Evolutionary conservation across 2,888 invertebrate species (phyloP).

Genomic region (Caenorhabditis angaria): DNA sequence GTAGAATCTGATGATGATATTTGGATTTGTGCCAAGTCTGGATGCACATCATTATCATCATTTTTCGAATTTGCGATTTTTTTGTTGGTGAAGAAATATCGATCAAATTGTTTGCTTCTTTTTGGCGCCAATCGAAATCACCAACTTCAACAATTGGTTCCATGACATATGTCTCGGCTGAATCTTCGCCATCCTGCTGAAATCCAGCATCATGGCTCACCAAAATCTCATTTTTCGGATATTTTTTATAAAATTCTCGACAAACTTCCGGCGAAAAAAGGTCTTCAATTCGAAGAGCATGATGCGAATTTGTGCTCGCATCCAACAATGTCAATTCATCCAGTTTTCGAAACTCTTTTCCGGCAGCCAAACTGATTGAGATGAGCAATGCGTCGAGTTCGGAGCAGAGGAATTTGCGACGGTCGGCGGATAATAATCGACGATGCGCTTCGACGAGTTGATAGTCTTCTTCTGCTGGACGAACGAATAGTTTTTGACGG

Average conservation of each 20-base stretch:
- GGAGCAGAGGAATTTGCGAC: neutral
- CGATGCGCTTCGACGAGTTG: constrained; percentile 2
- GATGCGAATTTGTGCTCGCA: neutral
- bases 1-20: neutral
- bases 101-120: neutral
- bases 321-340: neutral
- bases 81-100: neutral
- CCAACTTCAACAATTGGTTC: neutral
- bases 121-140: neutral
- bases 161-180: neutral
- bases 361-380: neutral
- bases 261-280: neutral
- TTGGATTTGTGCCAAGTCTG: neutral
- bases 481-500: neutral
- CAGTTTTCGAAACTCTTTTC: neutral
- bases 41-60: neutral
- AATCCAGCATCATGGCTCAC: neutral
- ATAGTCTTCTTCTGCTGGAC: neutral
- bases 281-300: neutral
- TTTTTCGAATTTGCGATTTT: neutral
- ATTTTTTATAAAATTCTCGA: neutral
- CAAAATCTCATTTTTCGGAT: neutral
- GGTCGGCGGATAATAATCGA: neutral
- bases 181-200: too few species aligned
- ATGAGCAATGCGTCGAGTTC: neutral